These are phyloP conservation scores for Macroglossus sobrinus DNA, from an alignment of 2,113 vertebrate genomes.

Conservation along the genomic window DNA sequence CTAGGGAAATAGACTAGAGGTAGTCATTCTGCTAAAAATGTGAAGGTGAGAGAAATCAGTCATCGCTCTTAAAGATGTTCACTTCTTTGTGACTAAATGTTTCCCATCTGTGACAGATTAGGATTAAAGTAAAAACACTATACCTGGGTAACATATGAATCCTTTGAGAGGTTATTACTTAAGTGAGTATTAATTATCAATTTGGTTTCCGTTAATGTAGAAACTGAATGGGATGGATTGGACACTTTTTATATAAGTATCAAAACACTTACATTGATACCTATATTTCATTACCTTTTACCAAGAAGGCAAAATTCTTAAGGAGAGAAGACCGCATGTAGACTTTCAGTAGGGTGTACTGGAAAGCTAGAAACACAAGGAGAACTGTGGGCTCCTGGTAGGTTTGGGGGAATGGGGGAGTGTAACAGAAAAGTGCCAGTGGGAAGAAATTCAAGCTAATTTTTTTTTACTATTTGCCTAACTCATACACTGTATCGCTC, in stretches of 20 bases:
- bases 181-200: not conserved
- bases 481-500: not conserved
- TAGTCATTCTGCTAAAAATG: not conserved
- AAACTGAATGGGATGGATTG: not conserved
- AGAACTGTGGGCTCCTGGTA: not conserved
- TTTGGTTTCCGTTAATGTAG: not conserved
- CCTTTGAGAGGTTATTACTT: not conserved
- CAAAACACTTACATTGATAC: not conserved
- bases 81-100: not conserved
- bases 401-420: fast-evolving
- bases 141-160: too few species aligned
- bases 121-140: not conserved
- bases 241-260: not conserved
- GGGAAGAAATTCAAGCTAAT: not conserved
- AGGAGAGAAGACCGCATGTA: not conserved
- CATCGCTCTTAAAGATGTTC: not conserved
- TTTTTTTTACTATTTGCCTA: not conserved
- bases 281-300: not conserved
- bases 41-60: not conserved
- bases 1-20: not conserved
- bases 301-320: not conserved
- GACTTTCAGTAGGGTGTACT: not conserved
- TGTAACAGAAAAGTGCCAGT: not conserved
- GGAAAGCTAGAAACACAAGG: not conserved
- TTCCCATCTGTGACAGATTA: not conserved